Evolutionary conservation across 2,113 vertebrate genomes (phyloP), one percentile per base, ranked within the genome.

Genomic region (Brachyistius frenatus): DNA sequence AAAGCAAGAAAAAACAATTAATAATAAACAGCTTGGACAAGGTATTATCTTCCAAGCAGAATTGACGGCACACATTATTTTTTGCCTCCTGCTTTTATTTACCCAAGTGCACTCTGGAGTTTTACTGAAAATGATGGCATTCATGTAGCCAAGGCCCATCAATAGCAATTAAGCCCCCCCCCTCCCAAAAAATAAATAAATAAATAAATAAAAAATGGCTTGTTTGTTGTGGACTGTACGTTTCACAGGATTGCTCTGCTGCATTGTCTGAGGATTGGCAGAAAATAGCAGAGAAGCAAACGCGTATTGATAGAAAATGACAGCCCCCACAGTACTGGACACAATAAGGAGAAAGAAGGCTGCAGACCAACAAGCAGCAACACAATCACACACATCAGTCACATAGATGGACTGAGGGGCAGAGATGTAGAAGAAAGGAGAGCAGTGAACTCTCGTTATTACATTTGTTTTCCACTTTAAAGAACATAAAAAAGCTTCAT

Each of bases 91-190:
- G 44, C 33, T 68, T 88, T 54, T 58, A 61, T 83, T 63, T 56
- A 52, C 39, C 15, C 2, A 64, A 84, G 74, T 46, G 50, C 49
- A 35, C 54, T 73, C 60, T 23, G 37, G 68, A 76, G 64, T 74
- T 72, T 78, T 52, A 62, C 55, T 32, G 53, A 57, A 88, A 84
- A 85, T 84, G 11, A 80, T 10, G 62, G 60, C 64, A 49, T 46
- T 78, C 56, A 61, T 73, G 60, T 58, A 73, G 58, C 55, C 70
- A 37, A 78, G 53, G 50, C 52, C 13, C 63, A 39, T 89, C 88
- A 67, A 90, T 86, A 77, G 79, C 62, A 85, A 91, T 92, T 88
- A 92, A 82, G 83, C 33, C 66, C 36, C 73, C 54, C 4, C 5
- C 8, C 71, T 58, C 15, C 11, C 65, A 69, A 66, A 83, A n/a